Base-by-base conservation (phyloP, 2,113 vertebrate genomes). In the Pimephales promelas region DNA sequence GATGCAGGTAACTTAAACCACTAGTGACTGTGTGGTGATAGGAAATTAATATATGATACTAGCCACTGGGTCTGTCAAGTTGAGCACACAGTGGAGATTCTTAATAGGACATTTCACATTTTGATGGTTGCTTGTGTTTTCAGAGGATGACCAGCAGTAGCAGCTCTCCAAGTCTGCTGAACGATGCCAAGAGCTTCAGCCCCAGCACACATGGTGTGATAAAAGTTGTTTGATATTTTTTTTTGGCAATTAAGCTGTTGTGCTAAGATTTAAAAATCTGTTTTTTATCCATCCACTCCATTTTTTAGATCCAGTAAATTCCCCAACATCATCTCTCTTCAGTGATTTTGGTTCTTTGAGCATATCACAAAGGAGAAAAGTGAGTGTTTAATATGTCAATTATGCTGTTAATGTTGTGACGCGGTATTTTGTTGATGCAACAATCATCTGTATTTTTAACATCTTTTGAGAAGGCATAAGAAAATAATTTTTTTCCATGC, bases 61-160 rank as follows among this genome's bases (percentile, higher is more conserved):
- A 10, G 26, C 18, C 34, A 22, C 24, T 52, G 26, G 47, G 43
- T 81, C 71, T 31, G 28, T 52, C 20, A 34, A 80, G 68, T 18
- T 66, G 45, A 66, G 57, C 22, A 13, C 61, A 66, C 5, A 52
- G 24, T 74, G 36, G 64, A 36, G 68, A 71, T 71, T 71, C 10
- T 45, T 45, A 45, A 34, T 47, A 5, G n/a, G 36, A 40, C 31
- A 20, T 56, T 31, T 34, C 43, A 10, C 34, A 52, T 56, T 20
- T 59, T 70, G 2, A 40, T 82, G 49, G 11, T 45, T 54, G 28
- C 49, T 56, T 70, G 56, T 79, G 24, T 79, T 26, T 82, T 62
- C 89, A 99, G 98, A 96, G 98, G 88, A 98, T 99, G 95, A 97
- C 97, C 90, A 98, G 95, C 93, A 99, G 98, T 95, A 98, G 96